Conservation (phyloP, 1,140 invertebrate species). For the Cydia pomonella region DNA sequence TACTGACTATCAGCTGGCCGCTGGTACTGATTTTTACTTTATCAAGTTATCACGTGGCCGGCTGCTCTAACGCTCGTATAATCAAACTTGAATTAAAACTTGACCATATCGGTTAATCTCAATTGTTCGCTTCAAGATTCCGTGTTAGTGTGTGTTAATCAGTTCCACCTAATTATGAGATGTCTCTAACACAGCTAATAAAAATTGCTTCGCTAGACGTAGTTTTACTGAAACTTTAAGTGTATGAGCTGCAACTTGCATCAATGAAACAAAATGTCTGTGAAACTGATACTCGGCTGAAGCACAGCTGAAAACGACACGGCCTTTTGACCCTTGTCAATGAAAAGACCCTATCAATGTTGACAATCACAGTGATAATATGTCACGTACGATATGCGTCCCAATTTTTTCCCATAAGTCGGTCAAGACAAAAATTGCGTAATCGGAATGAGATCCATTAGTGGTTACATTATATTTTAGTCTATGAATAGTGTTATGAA, state of each 20-base stretch:
- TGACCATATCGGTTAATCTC: slow-evolving; percentile 37
- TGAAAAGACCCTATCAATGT: slow-evolving; percentile 14
- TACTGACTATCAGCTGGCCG: slow-evolving; percentile 70
- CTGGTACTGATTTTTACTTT: slow-evolving; percentile 71
- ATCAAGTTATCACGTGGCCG: slow-evolving; percentile 67
- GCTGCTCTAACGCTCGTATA: slow-evolving; percentile 47
- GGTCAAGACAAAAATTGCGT: slow-evolving; percentile 71
- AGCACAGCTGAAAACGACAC: slow-evolving; percentile 29
- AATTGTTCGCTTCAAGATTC: slow-evolving; percentile 33
- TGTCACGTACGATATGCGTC: slow-evolving; percentile 53
- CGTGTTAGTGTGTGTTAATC: slow-evolving; percentile 18
- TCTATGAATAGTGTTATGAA: slow-evolving; percentile 49
- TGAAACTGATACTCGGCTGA: slow-evolving; percentile 2
- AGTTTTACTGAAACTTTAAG: slow-evolving; percentile 46
- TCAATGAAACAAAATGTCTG: not conserved
- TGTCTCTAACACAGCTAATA: not conserved
- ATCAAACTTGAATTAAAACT: slow-evolving; percentile 50
- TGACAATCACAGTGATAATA: slow-evolving; percentile 36
- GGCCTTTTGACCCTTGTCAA: slow-evolving; percentile 14
- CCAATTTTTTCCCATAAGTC: slow-evolving; percentile 66
- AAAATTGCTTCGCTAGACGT: not conserved
- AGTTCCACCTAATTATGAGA: not conserved
- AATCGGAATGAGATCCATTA: slow-evolving; percentile 61
- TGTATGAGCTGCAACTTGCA: slow-evolving; percentile 36
- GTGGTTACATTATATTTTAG: slow-evolving; percentile 47